These are phyloP conservation scores for Gracilinanus agilis DNA, from an alignment of 2,113 vertebrate species.

Conservation along the genomic window DNA sequence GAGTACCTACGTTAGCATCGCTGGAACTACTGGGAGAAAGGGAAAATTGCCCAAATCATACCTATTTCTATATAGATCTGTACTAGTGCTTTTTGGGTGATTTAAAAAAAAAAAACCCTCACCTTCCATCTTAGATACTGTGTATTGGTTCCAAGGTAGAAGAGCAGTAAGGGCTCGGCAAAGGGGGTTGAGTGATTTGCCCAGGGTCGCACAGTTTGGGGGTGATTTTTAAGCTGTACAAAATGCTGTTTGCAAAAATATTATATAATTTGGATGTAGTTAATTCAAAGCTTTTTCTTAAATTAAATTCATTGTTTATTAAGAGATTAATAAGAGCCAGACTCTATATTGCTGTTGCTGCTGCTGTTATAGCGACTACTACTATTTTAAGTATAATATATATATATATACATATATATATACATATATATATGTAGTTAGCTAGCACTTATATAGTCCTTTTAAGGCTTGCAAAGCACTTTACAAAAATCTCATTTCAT, in stretches of 20 bases:
- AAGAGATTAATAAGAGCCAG: neutral
- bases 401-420: no score
- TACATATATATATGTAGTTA: no score
- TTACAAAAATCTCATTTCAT: neutral
- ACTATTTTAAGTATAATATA: no score
- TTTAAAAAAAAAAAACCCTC: no score
- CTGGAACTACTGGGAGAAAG: neutral
- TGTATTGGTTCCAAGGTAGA: no score
- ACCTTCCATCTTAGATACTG: no score
- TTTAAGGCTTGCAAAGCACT: neutral
- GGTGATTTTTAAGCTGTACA: slow-evolving; percentile 27
- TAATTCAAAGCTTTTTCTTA: slow-evolving; percentile 36
- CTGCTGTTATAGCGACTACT: no score
- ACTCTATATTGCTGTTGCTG: neutral
- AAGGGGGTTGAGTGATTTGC: no score
- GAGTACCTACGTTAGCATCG: neutral
- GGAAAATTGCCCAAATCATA: neutral
- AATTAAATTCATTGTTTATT: neutral
- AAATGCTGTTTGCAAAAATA: slow-evolving; percentile 31
- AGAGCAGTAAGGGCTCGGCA: no score
- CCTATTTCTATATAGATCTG: neutral
- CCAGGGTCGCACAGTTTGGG: neutral
- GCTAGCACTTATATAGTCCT: neutral
- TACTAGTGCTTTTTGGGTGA: neutral
- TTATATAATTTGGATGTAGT: neutral